Percentiles rank a stretch among this genome's conserved stretches.
Evolutionary conservation across 2,113 vertebrate species (phyloP).

Genomic region (Pungitius pungitius): DNA sequence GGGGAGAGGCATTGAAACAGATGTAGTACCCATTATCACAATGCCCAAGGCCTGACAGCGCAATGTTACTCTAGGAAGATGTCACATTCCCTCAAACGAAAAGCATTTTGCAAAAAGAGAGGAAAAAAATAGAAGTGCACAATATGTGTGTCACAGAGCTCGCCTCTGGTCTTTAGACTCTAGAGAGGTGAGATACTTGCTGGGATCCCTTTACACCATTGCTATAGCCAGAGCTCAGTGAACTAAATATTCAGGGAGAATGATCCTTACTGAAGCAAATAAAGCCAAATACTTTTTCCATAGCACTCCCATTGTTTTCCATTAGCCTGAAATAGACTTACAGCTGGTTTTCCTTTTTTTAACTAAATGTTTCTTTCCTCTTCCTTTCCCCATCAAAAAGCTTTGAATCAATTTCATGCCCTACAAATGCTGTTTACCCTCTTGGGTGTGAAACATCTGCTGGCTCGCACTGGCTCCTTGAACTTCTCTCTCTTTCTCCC

Average conservation of each 20-base stretch:
- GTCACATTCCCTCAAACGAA: constrained; percentile 61
- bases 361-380: constrained; percentile 40
- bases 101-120: constrained; percentile 29
- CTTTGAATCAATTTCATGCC: constrained; percentile 78
- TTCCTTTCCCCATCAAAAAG: constrained; percentile 67
- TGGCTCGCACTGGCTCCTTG: constrained; percentile 56
- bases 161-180: constrained; percentile 27
- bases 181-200: constrained; percentile 49
- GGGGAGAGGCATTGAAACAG: constrained; percentile 11
- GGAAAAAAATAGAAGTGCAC: constrained; percentile 14
- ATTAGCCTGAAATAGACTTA: constrained; percentile 46
- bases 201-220: constrained; percentile 35
- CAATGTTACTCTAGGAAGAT: constrained; percentile 51
- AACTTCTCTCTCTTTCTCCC: constrained; percentile 13
- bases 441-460: constrained; percentile 75
- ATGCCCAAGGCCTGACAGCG: constrained; percentile 54
- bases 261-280: constrained; percentile 10
- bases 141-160: constrained; percentile 52
- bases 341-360: constrained; percentile 35
- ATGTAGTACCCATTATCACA: constrained; percentile 36
- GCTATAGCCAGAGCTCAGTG: not conserved
- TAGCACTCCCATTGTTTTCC: constrained; percentile 17
- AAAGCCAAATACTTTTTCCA: not conserved
- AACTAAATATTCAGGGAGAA: constrained; percentile 2
- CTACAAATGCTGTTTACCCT: constrained; percentile 79